Conservation (phyloP, 2,113 vertebrate species). For the Dicentrarchus labrax region DNA sequence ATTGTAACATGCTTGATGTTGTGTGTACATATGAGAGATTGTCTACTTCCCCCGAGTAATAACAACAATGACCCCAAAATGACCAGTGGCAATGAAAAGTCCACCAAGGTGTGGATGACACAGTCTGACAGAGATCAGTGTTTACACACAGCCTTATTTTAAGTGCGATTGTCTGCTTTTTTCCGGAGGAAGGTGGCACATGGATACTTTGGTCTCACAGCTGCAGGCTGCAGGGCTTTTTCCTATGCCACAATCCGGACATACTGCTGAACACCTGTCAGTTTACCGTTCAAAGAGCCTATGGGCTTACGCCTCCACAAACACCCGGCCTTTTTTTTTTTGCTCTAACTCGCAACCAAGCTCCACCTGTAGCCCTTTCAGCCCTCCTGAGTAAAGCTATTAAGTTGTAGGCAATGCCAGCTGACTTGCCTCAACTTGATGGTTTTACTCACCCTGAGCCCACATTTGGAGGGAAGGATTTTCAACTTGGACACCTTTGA, state of each 20-base stretch:
- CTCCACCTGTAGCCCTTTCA: conserved; percentile 20
- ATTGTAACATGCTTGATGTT: conserved; percentile 30
- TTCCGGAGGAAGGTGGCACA: conserved; percentile 46
- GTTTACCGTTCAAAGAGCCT: conserved; percentile 50
- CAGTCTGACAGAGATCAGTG: conserved; percentile 25
- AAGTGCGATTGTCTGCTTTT: conserved; percentile 25
- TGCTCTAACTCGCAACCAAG: conserved; percentile 8
- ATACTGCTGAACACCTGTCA: conserved; percentile 68
- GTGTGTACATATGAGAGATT: not conserved
- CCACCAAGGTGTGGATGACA: not conserved
- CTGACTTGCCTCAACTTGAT: conserved; percentile 69
- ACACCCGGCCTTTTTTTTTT: not conserved
- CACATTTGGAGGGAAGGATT: conserved; percentile 10
- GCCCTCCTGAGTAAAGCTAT: conserved; percentile 44
- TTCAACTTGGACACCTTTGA: conserved; percentile 11
- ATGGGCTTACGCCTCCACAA: conserved; percentile 5
- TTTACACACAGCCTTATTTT: conserved; percentile 36
- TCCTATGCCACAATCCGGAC: conserved; percentile 44
- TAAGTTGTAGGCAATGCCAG: conserved; percentile 44
- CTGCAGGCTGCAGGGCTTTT: conserved; percentile 66
- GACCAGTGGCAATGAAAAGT: not conserved
- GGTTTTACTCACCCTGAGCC: conserved; percentile 33
- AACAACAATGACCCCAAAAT: conserved; percentile 21
- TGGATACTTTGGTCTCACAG: conserved; percentile 42
- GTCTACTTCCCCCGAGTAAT: conserved; percentile 17